phyloP scores from a whole-genome alignment of 2,797 vertebrate genomes.

The Adrianichthys oophorus region DNA sequence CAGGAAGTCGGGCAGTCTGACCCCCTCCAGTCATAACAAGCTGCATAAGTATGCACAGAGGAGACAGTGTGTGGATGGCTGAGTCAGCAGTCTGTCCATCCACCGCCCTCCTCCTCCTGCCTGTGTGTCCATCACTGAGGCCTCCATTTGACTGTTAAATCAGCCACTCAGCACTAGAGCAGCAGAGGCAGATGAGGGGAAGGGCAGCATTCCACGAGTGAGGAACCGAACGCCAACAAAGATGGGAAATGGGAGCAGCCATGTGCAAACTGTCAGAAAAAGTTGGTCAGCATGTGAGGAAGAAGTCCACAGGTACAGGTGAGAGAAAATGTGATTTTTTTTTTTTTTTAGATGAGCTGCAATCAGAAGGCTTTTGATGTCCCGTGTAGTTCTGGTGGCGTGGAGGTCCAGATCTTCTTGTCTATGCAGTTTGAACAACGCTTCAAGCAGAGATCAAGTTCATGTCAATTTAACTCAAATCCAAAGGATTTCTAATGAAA shows the following conservation, averaged over 20 bases:
- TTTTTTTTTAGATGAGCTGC: not conserved
- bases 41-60: conserved; percentile 32
- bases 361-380: not conserved
- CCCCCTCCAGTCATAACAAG: conserved; percentile 46
- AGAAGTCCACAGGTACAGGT: conserved; percentile 72
- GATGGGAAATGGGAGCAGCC: conserved; percentile 81
- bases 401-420: too few relatives aligned
- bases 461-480: too few relatives aligned
- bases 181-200: conserved; percentile 31
- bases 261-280: conserved; percentile 83
- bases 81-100: conserved; percentile 58
- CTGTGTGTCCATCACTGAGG: conserved; percentile 52
- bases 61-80: conserved; percentile 31
- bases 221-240: conserved; percentile 1
- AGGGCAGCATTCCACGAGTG: conserved; percentile 14
- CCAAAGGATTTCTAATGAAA: too few relatives aligned
- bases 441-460: too few relatives aligned
- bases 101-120: conserved; percentile 14
- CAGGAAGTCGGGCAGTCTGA: conserved; percentile 35
- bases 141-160: conserved; percentile 80
- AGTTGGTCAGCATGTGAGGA: conserved; percentile 81
- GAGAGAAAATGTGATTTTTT: conserved; percentile 4
- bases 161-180: conserved; percentile 64
- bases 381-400: too few relatives aligned
- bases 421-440: too few relatives aligned